A percentile compares a stretch with the other conserved stretches of the same genome.
These are phyloP conservation scores for Drosophila varians DNA, from an alignment of 1,140 invertebrate genomes.

Conservation along the genomic window DNA sequence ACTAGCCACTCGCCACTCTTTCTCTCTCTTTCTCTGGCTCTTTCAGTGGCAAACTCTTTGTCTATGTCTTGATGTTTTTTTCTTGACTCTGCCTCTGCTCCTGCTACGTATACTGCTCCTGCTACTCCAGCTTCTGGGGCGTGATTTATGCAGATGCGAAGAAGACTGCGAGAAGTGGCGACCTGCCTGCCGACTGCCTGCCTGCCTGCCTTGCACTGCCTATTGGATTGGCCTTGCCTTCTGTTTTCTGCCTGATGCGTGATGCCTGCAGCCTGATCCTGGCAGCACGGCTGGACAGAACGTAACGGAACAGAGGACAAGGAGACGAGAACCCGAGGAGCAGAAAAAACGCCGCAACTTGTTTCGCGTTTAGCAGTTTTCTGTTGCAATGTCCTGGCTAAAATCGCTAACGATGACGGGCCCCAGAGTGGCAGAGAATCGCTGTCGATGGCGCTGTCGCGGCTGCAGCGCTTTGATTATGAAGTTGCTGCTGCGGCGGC, in stretches of 20 bases:
- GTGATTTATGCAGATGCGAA: conserved; percentile 78
- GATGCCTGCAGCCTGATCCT: conserved; percentile 35
- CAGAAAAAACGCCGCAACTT: conserved; percentile 83
- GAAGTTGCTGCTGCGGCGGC: conserved; percentile 14
- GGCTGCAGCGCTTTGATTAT: conserved; percentile 70
- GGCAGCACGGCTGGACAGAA: conserved; percentile 30
- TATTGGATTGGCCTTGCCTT: conserved; percentile 55
- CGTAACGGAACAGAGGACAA: conserved; percentile 48
- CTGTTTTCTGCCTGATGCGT: conserved; percentile 41
- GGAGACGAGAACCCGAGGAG: conserved; percentile 62
- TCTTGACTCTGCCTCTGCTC: conserved; percentile 27
- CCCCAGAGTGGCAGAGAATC: conserved; percentile 58
- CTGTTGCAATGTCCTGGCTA: conserved; percentile 81
- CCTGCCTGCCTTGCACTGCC: conserved; percentile 67
- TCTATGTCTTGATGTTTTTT: conserved; percentile 37
- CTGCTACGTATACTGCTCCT: conserved; percentile 5
- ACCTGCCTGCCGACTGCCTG: conserved; percentile 70
- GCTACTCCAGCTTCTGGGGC: conserved; percentile 17
- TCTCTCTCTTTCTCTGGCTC: conserved; percentile 3
- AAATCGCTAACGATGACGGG: conserved; percentile 80
- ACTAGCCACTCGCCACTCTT: conserved; percentile 3
- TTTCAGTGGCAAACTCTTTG: conserved; percentile 4
- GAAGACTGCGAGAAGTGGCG: conserved; percentile 57
- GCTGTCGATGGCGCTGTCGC: conserved; percentile 61
- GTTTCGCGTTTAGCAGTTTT: conserved; percentile 83